Evolutionary conservation across 2,797 vertebrate genomes (phyloP), one percentile per base, ranked within the genome.

Genomic region (Pachyuromys duprasi): DNA sequence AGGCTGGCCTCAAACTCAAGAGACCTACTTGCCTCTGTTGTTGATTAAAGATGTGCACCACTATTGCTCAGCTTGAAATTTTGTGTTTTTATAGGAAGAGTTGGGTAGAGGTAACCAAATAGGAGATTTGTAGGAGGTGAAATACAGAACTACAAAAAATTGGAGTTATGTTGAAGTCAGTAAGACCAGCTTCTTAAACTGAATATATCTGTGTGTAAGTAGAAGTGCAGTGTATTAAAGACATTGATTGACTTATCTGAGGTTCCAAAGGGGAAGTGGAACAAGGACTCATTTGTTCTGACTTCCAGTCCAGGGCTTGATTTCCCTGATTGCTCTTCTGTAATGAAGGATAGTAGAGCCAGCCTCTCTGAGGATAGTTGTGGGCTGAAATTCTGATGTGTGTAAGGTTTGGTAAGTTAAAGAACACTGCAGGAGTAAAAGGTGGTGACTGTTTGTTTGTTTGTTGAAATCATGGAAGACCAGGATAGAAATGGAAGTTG

Each of bases 81-180:
- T 60, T 81, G 17, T 92, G n/a, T 93, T 94, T 83, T 86, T 60
- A 24, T 63, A 78, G 49, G 8, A 83, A 63, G 60, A 82, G 31
- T 91, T 90, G 39, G 17, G 28, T 36, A 15, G 57, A 33, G 14
- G 39, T 17, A 79, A 11, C 20, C 53, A 89, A 65, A 49, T 72
- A 42, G 83, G 69, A 91, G 62, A 74, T 79, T 62, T 70, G 28
- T 42, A 90, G 62, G 33, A 67, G 22, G 36, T 90, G 36, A 69
- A 92, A 14, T 90, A 31, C 93, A 95, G 75, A 86, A 53, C 78
- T 82, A 49, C 67, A 93, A 80, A 80, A 96, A 74, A 70, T 42
- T 13, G 8, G 42, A 84, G 33, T 42, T 57, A 5, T 79, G 8
- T 90, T 93, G 70, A 12, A 92, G 63, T 49, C 57, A 57, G 1